Evolutionary conservation across 2,113 vertebrate genomes (phyloP), one percentile per base, ranked within the genome.

Genomic region (Melanostigma gelatinosum): DNA sequence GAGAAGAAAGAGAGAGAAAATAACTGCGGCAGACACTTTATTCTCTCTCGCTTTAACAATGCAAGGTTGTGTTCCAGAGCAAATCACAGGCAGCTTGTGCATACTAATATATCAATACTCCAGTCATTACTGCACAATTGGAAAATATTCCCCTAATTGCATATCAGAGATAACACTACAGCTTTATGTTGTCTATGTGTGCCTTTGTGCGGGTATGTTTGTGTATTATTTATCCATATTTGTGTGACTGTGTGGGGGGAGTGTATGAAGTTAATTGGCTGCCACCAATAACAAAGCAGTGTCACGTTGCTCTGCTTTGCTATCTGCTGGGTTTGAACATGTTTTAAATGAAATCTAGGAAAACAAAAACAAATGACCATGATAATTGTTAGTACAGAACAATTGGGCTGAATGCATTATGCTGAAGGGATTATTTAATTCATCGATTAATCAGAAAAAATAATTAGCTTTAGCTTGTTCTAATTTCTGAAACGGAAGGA

Each of bases 111-210:
- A 89, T 85, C 79, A 79, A 91, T 70, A 83, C 76, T 70, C 64
- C 75, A 87, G 84, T 85, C 85, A 89, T 81, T 86, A 86, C 71
- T 77, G 83, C 88, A 84, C 79, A 80, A 79, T 77, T 77, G 76
- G 72, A 71, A 92, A 89, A 91, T 88, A 92, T 86, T 84, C 27
- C 62, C 40, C 62, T 92, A 82, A 92, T 87, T 93, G 84, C 72
- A 91, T 74, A 88, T 91, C 76, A 88, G 66, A 86, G 84, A 92
- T 91, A 90, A 87, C 76, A 34, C 69, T 34, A 32, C 50, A 80
- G 82, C 83, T 77, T 78, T 71, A 79, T 48, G 69, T 72, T 83
- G 70, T 77, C 69, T 62, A 44, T 62, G 74, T 79, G 76, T 67
- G 70, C 13, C 42, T 82, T 72, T 72, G 72, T 72, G 42, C 6